These are phyloP conservation scores for Spialia ferax DNA, from an alignment of 2,888 invertebrate genomes.

Conservation along the genomic window DNA sequence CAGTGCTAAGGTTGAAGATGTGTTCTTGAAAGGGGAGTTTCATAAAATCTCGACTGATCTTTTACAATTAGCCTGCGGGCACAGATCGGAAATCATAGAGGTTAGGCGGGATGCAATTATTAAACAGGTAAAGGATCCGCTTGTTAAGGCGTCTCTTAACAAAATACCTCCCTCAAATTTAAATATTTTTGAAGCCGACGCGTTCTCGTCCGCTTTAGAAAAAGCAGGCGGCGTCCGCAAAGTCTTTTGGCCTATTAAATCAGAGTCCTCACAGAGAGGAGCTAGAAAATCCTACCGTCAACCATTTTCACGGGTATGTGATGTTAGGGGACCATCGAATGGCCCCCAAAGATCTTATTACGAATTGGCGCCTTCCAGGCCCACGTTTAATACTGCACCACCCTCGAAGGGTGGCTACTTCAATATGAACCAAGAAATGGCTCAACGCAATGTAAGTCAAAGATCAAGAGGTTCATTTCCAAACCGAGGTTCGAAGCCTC, in stretches of 20 bases:
- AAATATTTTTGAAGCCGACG: conserved; percentile 39
- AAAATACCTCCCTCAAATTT: conserved; percentile 31
- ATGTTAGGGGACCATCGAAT: background rate
- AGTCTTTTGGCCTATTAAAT: conserved; percentile 42
- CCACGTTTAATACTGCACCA: background rate
- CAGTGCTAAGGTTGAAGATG: conserved; percentile 12
- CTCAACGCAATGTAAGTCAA: background rate
- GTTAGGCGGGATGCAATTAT: conserved; percentile 40
- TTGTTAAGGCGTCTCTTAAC: conserved; percentile 35
- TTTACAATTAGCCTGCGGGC: conserved; percentile 43
- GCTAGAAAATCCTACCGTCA: background rate
- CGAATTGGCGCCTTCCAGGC: conserved; percentile 4
- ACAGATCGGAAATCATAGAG: conserved; percentile 43
- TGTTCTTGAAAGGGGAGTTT: conserved; percentile 39
- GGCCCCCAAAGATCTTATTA: background rate
- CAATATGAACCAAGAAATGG: background rate
- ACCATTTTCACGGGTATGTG: background rate
- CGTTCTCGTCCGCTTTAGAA: conserved; percentile 42
- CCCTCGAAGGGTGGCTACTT: conserved; percentile 3
- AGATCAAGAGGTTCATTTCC: background rate
- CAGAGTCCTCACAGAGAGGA: background rate
- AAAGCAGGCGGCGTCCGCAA: conserved; percentile 47
- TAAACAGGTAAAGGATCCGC: conserved; percentile 40
- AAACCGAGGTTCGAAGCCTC: background rate
- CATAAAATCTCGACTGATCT: conserved; percentile 44